Evolutionary conservation across 2,797 vertebrate genomes (phyloP).

Genomic region (Rhodeus uyekii): DNA sequence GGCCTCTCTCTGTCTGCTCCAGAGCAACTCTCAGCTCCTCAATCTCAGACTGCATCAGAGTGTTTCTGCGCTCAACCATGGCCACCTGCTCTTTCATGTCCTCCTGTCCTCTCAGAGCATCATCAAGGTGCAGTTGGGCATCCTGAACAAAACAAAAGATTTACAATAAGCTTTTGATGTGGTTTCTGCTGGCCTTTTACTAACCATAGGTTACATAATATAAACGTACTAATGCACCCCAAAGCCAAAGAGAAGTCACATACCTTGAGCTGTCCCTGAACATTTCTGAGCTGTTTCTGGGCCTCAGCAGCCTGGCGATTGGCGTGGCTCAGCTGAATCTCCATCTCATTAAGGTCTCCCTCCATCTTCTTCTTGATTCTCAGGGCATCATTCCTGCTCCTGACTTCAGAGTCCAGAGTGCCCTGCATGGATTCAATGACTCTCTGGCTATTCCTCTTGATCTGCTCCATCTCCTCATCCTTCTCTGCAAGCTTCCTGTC

Average conservation of each 20-base stretch:
- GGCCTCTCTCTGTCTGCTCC: conserved; percentile 84
- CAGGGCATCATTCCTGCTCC: conserved; percentile 86
- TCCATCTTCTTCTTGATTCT: conserved; percentile 92
- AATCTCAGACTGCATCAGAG: conserved; percentile 74
- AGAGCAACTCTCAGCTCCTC: conserved; percentile 83
- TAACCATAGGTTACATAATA: not conserved
- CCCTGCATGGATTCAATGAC: conserved; percentile 81
- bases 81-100: conserved; percentile 78
- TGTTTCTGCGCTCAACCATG: conserved; percentile 82
- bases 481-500: conserved; percentile 86
- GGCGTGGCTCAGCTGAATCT: conserved; percentile 82
- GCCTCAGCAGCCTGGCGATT: conserved; percentile 65
- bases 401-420: conserved; percentile 82
- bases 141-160: not conserved
- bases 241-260: not conserved
- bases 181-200: not conserved
- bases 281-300: conserved; percentile 56
- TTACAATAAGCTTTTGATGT: not conserved
- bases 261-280: conserved; percentile 80
- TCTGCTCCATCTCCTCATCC: conserved; percentile 87
- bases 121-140: conserved; percentile 5
- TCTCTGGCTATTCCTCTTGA: conserved; percentile 86
- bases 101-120: conserved; percentile 36
- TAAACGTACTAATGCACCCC: not conserved
- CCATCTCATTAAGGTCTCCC: conserved; percentile 86